Base-by-base conservation (phyloP, 1,140 invertebrate genomes). In the Daktulosphaira vitifoliae region DNA sequence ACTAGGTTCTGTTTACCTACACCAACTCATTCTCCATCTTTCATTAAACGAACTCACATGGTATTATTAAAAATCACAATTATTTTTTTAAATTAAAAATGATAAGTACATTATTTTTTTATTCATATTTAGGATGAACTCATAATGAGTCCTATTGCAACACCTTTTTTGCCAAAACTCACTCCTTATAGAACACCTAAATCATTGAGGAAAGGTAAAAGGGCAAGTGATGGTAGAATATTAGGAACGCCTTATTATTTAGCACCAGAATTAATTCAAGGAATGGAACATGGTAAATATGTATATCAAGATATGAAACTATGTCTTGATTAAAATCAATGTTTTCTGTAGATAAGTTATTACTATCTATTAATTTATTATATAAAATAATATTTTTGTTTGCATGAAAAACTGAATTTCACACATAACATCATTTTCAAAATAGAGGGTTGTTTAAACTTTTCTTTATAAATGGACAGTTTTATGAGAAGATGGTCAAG, bases 221-320 rank as follows among this genome's bases (percentile, higher is more conserved):
- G 78, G 70, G 71, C 77, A 0, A 74, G 71, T 52, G 86, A 88
- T 69, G 82, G 87, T 68, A 80, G 87, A 26, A 90, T 96, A 66
- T 77, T 96, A 6, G 93, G 94, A 0, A 98, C 94, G 1, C 94
- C 94, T 1, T 94, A 98, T 77, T 98, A 98, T 76, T 78, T 98
- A 29, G 92, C 93, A 2, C 94, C 94, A 1, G 94, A 97, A 75
- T 77, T 97, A 52, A 78, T 97, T 3, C 72, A 88, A 46, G 81
- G 75, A 74, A 78, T 79, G 68, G 72, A 74, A 56, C 79, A 81
- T 73, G 76, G 79, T 80, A 69, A 65, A 4, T 42, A 56, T 39
- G n/a, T 38, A 22, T 54, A n/a, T 39, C 15, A 38, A 37, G 11
- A 5, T 33, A 6, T 11, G 3, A 56, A 44, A 16, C 16, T 8